These are phyloP conservation scores for Callyntrura sp. DNA, from an alignment of 2,888 invertebrate species.

Conservation along the genomic window DNA sequence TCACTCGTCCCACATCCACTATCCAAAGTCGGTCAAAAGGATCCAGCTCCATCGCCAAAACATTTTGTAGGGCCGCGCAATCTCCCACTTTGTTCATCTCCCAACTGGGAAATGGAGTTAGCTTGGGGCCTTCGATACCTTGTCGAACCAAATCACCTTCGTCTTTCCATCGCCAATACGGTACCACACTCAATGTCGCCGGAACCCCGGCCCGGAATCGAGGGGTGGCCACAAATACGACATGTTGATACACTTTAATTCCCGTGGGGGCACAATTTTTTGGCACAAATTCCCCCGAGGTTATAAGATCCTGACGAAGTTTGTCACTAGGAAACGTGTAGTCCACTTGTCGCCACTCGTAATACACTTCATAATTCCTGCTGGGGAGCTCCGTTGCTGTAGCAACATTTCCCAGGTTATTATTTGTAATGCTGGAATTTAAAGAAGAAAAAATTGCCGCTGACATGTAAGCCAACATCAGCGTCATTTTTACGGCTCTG, in stretches of 20 bases:
- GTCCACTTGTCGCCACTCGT: conserved; percentile 58
- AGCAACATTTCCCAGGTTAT: too few relatives aligned
- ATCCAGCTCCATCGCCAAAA: conserved; percentile 91
- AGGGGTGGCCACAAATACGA: conserved; percentile 65
- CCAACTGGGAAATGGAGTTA: conserved; percentile 80
- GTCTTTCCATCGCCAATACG: conserved; percentile 29
- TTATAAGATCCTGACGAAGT: conserved; percentile 15
- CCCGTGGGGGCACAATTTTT: conserved; percentile 28
- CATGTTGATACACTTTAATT: conserved; percentile 42
- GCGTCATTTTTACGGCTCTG: too few relatives aligned
- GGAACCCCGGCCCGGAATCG: conserved; percentile 63
- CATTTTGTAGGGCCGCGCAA: conserved; percentile 90
- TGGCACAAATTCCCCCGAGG: background rate
- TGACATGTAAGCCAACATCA: too few relatives aligned
- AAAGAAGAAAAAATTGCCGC: too few relatives aligned
- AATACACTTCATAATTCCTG: conserved; percentile 62
- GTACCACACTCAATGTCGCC: conserved; percentile 41
- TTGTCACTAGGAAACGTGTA: conserved; percentile 30
- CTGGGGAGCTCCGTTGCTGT: too few relatives aligned
- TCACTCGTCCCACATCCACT: conserved; percentile 89
- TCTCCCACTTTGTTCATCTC: conserved; percentile 84
- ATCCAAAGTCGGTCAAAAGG: conserved; percentile 88
- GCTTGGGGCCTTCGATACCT: conserved; percentile 55
- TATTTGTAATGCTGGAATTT: too few relatives aligned
- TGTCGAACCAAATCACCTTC: background rate